Evolutionary conservation across 2,113 vertebrate genomes (phyloP).

Genomic region (Daphoenositta chrysoptera): DNA sequence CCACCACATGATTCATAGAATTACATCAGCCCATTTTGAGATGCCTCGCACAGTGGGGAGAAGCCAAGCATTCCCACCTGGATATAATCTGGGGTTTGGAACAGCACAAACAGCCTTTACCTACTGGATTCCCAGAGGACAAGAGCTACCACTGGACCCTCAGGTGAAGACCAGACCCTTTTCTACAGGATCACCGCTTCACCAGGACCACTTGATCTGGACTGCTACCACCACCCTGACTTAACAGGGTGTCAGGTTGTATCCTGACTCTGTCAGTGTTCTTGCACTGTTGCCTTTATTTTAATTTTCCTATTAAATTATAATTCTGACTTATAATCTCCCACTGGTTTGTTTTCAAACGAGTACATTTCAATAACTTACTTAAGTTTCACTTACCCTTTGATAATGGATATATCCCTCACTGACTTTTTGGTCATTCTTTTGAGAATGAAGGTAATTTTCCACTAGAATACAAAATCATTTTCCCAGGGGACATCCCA

Average conservation of each 20-base stretch:
- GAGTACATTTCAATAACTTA: background rate
- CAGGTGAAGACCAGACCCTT: background rate
- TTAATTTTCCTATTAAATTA: background rate
- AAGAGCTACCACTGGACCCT: background rate
- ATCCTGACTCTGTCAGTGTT: background rate
- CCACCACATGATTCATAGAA: rapidly evolving
- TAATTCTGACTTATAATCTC: background rate
- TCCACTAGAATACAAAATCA: background rate
- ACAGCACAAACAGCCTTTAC: background rate
- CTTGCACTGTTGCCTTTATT: background rate
- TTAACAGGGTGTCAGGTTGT: background rate
- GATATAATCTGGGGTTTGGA: background rate
- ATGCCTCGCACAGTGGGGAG: background rate
- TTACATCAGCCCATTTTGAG: background rate
- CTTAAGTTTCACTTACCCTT: background rate
- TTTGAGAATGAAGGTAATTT: background rate
- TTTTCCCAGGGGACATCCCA: background rate
- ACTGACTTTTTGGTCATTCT: background rate
- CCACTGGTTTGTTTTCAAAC: background rate
- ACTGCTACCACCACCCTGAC: background rate
- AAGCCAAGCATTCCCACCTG: background rate
- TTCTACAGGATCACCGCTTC: background rate
- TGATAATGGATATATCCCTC: background rate
- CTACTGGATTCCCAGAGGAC: background rate
- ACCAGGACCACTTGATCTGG: background rate